Conservation (phyloP, 2,888 invertebrate species). For the Philopedon plagiatum region DNA sequence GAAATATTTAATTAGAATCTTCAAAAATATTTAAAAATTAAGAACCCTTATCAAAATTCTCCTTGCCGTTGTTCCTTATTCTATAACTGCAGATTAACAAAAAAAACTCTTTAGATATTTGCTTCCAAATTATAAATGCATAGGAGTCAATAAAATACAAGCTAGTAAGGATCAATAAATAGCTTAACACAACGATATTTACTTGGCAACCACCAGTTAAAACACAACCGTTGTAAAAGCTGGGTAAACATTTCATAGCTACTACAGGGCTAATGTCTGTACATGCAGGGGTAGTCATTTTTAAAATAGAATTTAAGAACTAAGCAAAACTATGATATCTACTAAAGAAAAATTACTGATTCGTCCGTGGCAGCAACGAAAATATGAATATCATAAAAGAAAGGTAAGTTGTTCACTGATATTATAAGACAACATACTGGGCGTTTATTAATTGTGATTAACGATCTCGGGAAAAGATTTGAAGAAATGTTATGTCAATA, state of each 20-base stretch:
- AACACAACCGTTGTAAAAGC: constrained; percentile 17
- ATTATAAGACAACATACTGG: too few species aligned
- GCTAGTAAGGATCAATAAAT: constrained; percentile 1
- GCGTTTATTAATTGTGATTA: too few species aligned
- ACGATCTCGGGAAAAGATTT: too few species aligned
- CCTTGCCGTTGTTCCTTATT: too few species aligned
- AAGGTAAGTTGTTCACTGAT: constrained; percentile 77
- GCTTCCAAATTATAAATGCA: too few species aligned
- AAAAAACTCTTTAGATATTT: too few species aligned
- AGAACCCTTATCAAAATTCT: too few species aligned
- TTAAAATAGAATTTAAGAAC: not conserved
- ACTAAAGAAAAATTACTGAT: constrained; percentile 79
- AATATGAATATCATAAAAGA: constrained; percentile 78
- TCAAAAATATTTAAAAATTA: too few species aligned
- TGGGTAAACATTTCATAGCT: not conserved
- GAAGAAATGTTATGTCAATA: too few species aligned
- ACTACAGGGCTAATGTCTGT: not conserved
- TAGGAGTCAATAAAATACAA: constrained; percentile 13
- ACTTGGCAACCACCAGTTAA: constrained; percentile 34
- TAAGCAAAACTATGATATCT: constrained; percentile 74
- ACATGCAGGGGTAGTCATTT: not conserved
- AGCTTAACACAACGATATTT: not conserved
- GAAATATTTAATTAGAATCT: too few species aligned
- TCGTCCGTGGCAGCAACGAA: constrained; percentile 79
- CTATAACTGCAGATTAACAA: too few species aligned